These are phyloP conservation scores for Pelodiscus sinensis DNA, from an alignment of 2,113 vertebrate genomes.

Conservation along the genomic window DNA sequence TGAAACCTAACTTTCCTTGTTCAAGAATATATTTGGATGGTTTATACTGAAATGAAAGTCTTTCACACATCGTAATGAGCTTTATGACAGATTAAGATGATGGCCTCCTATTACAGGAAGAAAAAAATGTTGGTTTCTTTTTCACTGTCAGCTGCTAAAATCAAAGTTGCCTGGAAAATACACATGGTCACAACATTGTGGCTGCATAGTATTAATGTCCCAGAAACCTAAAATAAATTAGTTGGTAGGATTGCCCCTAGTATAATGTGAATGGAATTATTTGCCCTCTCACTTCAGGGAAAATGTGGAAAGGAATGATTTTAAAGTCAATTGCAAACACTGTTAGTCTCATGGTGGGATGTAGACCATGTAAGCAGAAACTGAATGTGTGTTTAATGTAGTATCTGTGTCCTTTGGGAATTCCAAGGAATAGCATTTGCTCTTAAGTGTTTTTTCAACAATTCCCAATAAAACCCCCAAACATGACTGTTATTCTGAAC, in stretches of 20 bases:
- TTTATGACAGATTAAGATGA: neutral
- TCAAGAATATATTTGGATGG: neutral
- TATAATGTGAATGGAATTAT: neutral
- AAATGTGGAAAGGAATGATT: neutral
- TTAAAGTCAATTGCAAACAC: neutral
- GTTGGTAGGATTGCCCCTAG: neutral
- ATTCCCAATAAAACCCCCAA: neutral
- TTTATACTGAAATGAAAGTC: neutral
- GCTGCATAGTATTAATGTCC: neutral
- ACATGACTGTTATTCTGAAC: neutral
- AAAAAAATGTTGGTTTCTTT: neutral
- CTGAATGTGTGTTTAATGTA: neutral
- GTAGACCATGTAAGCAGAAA: neutral
- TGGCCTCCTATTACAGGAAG: neutral
- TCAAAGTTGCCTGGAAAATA: neutral
- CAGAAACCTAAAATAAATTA: neutral
- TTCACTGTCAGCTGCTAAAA: neutral
- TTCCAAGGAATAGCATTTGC: neutral
- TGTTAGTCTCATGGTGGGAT: neutral
- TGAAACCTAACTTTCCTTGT: fast-evolving
- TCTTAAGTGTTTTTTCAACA: neutral
- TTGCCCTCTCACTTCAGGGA: neutral
- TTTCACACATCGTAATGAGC: fast-evolving
- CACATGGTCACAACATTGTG: fast-evolving
- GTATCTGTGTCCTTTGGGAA: neutral